A percentile compares a stretch with the other conserved stretches of the same genome.
These are phyloP conservation scores for Phania funesta DNA, from an alignment of 2,888 invertebrate species.

Conservation along the genomic window DNA sequence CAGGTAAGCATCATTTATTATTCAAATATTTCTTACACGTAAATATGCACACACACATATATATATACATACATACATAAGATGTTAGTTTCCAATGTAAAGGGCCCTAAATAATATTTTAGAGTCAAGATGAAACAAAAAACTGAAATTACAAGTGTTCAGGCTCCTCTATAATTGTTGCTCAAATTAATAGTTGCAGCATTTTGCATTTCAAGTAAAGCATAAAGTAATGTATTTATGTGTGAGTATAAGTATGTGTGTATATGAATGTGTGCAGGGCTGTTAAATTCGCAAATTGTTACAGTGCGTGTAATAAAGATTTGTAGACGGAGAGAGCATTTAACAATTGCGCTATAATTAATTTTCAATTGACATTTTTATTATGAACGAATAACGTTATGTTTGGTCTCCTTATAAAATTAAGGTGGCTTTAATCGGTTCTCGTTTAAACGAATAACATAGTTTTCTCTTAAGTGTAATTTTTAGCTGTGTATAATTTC, in stretches of 20 bases:
- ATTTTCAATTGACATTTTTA: conserved; percentile 55
- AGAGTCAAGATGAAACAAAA: background rate
- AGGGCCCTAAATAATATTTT: background rate
- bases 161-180: background rate
- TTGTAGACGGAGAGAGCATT: conserved; percentile 26
- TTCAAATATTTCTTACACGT: background rate
- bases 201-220: background rate
- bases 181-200: background rate
- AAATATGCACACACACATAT: background rate
- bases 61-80: background rate
- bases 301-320: background rate
- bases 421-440: background rate
- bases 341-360: conserved; percentile 44
- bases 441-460: too few species aligned
- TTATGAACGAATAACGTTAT: background rate
- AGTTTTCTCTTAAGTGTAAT: too few species aligned
- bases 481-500: too few species aligned
- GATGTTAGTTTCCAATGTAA: background rate
- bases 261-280: background rate
- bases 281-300: background rate
- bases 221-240: background rate
- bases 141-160: background rate
- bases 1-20: background rate
- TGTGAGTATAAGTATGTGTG: background rate
- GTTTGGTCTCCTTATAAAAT: background rate